Evolutionary conservation across 2,888 invertebrate genomes (phyloP), one percentile per base, ranked within the genome.

Genomic region (Bembecia ichneumoniformis): DNA sequence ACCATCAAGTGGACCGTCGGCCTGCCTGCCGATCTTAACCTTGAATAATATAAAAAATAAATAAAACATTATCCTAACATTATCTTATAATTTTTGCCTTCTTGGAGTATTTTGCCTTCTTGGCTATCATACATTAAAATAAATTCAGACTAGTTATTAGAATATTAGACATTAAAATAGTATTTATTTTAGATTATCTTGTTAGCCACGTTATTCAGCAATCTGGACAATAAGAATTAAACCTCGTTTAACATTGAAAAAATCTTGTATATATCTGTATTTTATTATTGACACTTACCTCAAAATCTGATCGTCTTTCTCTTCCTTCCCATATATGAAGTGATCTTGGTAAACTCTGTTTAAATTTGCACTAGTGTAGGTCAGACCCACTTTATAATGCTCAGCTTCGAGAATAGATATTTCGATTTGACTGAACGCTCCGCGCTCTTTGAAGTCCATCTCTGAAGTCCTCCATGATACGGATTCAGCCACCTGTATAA

Each of bases 401-500:
- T 80, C 81, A 0, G 72, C 74, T 53, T 82, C 83, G 20, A 80
- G 55, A 7, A 86, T 62, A 0, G 77, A 71, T 45, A 88, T 66
- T 62, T 83, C 84, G 34, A 88, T 62, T 48, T 78, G 74, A 52
- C 87, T 86, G 63, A 81, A 81, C 0, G 87, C 82, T 0, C 72
- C 76, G 1, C 80, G 72, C 58, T 84, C 86, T 43, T 77, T 80
- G 69, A 78, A 86, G 62, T 86, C 86, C 57, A 68, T 56, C 17
- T 86, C 83, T 2, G 76, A 64, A 1, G 71, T 63, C 14, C 63
- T 60, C 64, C 73, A 71, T 10, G 84, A 73, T 1, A 82, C 61
- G 0, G 79, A 75, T 58, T 86, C 83, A n/a, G 82, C 86, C 57
- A 86, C 82, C 86, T 86, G 68, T 20, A 2, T n/a, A 16, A 46